Evolutionary conservation across 2,113 vertebrate genomes (phyloP).

Genomic region (Tricholaema leucomelas): DNA sequence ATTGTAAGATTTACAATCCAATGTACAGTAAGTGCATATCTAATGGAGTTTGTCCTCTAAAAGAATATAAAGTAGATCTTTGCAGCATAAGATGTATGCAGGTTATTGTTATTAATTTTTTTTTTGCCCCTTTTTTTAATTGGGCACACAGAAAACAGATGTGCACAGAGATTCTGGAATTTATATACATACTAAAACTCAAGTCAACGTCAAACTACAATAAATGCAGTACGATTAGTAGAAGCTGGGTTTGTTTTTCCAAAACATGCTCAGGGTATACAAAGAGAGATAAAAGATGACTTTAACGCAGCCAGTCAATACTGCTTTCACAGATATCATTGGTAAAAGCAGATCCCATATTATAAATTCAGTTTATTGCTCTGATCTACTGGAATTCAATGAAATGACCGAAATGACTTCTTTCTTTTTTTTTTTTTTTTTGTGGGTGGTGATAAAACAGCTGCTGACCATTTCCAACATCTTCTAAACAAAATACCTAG

Average conservation of each 20-base stretch:
- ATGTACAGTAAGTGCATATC: slow-evolving; percentile 84
- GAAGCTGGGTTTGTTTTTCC: slow-evolving; percentile 40
- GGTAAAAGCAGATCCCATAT: slow-evolving; percentile 54
- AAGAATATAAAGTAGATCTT: slow-evolving; percentile 81
- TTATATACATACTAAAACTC: slow-evolving; percentile 33
- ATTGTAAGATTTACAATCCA: slow-evolving; percentile 86
- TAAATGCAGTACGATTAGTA: slow-evolving; percentile 36
- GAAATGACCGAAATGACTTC: neutral
- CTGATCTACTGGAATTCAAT: slow-evolving; percentile 43
- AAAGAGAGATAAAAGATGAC: slow-evolving; percentile 47
- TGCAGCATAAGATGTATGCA: slow-evolving; percentile 59
- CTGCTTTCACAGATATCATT: slow-evolving; percentile 24
- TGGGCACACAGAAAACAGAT: slow-evolving; percentile 34
- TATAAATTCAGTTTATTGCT: slow-evolving; percentile 61
- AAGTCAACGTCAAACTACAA: slow-evolving; percentile 45
- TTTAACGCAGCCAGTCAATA: slow-evolving; percentile 35
- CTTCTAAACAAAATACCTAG: slow-evolving; percentile 15
- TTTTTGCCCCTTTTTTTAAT: slow-evolving; percentile 53
- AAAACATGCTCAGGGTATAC: slow-evolving; percentile 43
- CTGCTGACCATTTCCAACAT: neutral
- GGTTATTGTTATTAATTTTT: slow-evolving; percentile 48
- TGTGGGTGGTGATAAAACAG: neutral
- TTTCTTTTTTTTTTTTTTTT: no score
- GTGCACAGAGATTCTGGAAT: slow-evolving; percentile 31
- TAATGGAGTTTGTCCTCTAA: slow-evolving; percentile 85